Conservation (phyloP, 2,797 vertebrate genomes). For the Brachymystax lenok region DNA sequence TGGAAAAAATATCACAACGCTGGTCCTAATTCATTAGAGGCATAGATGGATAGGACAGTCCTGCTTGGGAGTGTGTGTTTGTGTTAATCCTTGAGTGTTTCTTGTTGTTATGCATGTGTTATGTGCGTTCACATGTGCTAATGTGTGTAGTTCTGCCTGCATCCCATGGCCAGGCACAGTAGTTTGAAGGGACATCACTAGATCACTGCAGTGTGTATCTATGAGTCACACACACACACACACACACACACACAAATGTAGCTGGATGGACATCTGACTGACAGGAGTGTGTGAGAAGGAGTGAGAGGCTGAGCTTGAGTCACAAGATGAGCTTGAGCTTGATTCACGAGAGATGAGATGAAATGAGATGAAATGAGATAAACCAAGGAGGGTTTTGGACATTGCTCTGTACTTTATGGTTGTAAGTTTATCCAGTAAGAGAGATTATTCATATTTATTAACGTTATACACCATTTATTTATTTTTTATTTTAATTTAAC, state of each 20-base stretch:
- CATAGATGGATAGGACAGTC: background rate
- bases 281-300: slow-evolving; percentile 56
- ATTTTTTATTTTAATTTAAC: too few relatives aligned
- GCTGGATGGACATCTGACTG: slow-evolving; percentile 51
- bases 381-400: too few relatives aligned
- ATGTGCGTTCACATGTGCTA: background rate
- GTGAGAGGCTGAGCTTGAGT: background rate
- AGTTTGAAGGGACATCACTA: slow-evolving; percentile 38
- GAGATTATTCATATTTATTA: too few relatives aligned
- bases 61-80: background rate
- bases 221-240: slow-evolving; percentile 50
- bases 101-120: background rate
- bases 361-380: too few relatives aligned
- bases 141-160: slow-evolving; percentile 8
- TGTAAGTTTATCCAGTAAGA: too few relatives aligned
- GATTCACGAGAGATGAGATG: background rate
- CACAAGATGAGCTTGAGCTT: slow-evolving; percentile 9
- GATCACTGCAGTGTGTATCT: slow-evolving; percentile 44
- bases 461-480: too few relatives aligned
- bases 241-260: background rate
- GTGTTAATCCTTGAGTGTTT: slow-evolving; percentile 13
- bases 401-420: too few relatives aligned
- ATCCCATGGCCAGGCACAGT: background rate
- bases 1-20: too few relatives aligned
- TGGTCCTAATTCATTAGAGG: background rate